Base-by-base conservation (phyloP, 2,797 vertebrate genomes). In the Numenius phaeopus region DNA sequence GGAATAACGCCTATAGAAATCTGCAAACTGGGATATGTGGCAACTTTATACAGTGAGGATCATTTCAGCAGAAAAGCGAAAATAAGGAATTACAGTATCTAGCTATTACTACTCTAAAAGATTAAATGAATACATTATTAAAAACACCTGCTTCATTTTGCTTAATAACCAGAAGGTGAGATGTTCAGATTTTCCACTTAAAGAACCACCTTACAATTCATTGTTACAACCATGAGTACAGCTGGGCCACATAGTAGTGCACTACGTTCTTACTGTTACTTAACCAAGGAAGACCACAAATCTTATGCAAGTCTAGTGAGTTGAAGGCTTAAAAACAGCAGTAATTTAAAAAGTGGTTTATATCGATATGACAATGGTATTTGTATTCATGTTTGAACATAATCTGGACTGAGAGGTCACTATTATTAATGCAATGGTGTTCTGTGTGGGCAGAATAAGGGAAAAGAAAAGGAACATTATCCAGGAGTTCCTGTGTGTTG, bases 401-500 rank as follows among this genome's bases (percentile, higher is more conserved):
- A 20, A 18, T 2, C 4, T 21, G 50, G 50, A 12, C 46, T 3
- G 4, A 34, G 55, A 42, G 26, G 22, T 24, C 11, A 2, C 7
- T 44, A 10, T 47, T 52, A 0, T 32, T 44, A 23, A 9, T 0
- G 2, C 52, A 5, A 0, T 5, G 19, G 22, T 59, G 46, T 7
- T 66, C 34, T 39, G 22, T 16, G 69, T 15, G 23, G 32, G 15
- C 79, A 47, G 37, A 39, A 20, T 8, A 52, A 44, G 14, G 32
- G 24, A 4, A 59, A 29, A 54, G 66, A 16, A 54, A 61, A 55
- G 34, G 21, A 54, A 1, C 5, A 1, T 7, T 24, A 12, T 19
- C 17, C 6, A 50, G 21, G n/a, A 44, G 21, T 34, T 67, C 10
- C 21, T 34, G 11, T 12, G 30, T n/a, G 40, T 14, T 9, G 27